Evolutionary conservation across 2,888 invertebrate genomes (phyloP).

Genomic region (Morpho deidamia): DNA sequence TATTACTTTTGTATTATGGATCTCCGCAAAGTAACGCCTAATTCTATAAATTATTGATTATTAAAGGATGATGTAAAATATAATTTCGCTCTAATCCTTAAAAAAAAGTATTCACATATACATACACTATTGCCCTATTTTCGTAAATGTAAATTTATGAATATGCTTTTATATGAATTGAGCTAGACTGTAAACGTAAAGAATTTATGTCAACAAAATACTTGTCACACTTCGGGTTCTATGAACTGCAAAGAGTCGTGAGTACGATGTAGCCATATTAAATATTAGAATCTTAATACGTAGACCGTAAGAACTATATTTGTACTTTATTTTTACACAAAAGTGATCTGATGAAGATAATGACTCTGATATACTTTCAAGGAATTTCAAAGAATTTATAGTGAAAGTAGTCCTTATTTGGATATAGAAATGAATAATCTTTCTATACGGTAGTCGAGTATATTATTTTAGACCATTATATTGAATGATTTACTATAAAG

Average conservation of each 20-base stretch:
- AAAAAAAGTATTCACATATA: too few relatives aligned
- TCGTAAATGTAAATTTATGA: too few relatives aligned
- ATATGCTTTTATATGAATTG: neutral
- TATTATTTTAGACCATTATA: too few relatives aligned
- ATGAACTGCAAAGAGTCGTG: slow-evolving; percentile 6
- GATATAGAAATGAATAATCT: too few relatives aligned
- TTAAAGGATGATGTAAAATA: too few relatives aligned
- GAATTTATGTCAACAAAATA: slow-evolving; percentile 7
- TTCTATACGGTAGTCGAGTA: too few relatives aligned
- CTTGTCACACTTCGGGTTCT: slow-evolving; percentile 13
- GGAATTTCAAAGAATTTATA: slow-evolving; percentile 17
- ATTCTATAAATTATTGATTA: too few relatives aligned
- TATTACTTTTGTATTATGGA: too few relatives aligned
- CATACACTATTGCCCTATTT: too few relatives aligned
- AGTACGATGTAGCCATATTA: neutral
- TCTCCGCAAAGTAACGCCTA: too few relatives aligned
- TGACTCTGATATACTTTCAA: slow-evolving; percentile 25
- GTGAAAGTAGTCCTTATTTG: neutral
- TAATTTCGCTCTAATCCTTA: too few relatives aligned
- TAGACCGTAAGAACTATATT: slow-evolving; percentile 1
- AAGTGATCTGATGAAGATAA: slow-evolving; percentile 16
- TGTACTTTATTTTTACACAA: neutral
- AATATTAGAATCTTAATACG: neutral
- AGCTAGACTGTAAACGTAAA: neutral
- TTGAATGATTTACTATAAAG: too few relatives aligned